Conservation (phyloP, 2,797 vertebrate species). For the Denticeps clupeoides region DNA sequence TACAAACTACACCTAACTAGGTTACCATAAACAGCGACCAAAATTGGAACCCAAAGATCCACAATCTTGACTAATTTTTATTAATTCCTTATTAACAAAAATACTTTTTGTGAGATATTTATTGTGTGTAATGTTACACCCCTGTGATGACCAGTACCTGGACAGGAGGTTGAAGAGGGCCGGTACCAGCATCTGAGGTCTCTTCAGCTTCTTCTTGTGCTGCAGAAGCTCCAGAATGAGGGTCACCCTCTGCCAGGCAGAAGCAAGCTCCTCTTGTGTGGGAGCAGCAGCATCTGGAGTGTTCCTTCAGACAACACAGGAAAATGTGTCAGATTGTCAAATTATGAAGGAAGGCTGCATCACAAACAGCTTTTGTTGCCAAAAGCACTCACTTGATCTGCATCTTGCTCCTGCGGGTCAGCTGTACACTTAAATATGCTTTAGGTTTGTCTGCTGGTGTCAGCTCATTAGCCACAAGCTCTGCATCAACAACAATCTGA, state of each 20-base stretch:
- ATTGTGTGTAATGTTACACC: no score
- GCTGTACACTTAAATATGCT: conserved; percentile 65
- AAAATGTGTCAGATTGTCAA: neutral
- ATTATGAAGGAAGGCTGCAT: neutral
- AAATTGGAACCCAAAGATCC: no score
- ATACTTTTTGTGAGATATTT: no score
- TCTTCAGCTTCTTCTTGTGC: conserved; percentile 90
- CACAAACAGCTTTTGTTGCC: no score
- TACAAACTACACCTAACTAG: no score
- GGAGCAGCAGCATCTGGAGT: conserved; percentile 36
- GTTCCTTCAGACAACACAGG: conserved; percentile 50
- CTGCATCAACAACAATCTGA: conserved; percentile 74
- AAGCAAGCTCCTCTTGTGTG: conserved; percentile 38
- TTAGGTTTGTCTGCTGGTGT: conserved; percentile 62
- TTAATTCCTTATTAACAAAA: no score
- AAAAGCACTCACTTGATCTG: conserved; percentile 53
- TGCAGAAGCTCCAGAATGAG: conserved; percentile 88
- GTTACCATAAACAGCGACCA: no score
- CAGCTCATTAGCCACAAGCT: conserved; percentile 76
- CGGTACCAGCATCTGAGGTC: conserved; percentile 67
- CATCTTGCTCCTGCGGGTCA: conserved; percentile 73
- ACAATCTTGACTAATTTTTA: no score
- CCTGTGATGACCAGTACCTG: no score
- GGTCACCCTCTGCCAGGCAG: conserved; percentile 75
- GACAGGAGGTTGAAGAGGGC: conserved; percentile 77